Percentiles rank a stretch among this genome's conserved stretches.
Conservation (phyloP, 2,888 invertebrate genomes). For the Anticlea derivata region DNA sequence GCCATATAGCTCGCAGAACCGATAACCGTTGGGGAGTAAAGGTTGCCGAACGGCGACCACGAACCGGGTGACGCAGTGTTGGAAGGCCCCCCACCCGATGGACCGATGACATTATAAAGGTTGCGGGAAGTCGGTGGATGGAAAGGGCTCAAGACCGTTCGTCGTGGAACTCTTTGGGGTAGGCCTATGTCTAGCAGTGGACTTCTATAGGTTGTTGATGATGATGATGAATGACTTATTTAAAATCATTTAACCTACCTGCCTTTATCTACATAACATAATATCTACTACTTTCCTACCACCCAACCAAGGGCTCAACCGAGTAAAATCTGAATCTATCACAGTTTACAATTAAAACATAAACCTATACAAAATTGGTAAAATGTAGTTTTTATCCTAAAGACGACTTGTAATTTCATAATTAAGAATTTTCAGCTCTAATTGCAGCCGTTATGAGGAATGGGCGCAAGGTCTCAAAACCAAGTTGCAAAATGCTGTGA, state of each 20-base stretch:
- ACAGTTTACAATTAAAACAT: slow-evolving; percentile 51
- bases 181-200: too few species aligned
- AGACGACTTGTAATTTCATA: slow-evolving; percentile 13
- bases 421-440: slow-evolving; percentile 11
- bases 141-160: too few species aligned
- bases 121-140: too few species aligned
- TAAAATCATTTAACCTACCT: slow-evolving; percentile 1
- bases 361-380: slow-evolving; percentile 14
- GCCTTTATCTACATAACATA: background rate
- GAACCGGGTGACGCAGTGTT: too few species aligned
- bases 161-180: too few species aligned
- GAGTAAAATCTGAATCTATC: slow-evolving; percentile 52
- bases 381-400: slow-evolving; percentile 12
- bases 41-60: too few species aligned
- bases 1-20: too few species aligned
- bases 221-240: too few species aligned
- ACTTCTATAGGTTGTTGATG: too few species aligned
- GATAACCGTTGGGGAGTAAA: too few species aligned
- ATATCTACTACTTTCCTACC: background rate
- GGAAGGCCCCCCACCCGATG: too few species aligned
- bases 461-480: slow-evolving; percentile 18
- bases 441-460: slow-evolving; percentile 14
- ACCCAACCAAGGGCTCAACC: slow-evolving; percentile 6
- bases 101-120: too few species aligned
- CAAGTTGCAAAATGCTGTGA: slow-evolving; percentile 32